Evolutionary conservation across 2,797 vertebrate species (phyloP).

Genomic region (Enoplosus armatus): DNA sequence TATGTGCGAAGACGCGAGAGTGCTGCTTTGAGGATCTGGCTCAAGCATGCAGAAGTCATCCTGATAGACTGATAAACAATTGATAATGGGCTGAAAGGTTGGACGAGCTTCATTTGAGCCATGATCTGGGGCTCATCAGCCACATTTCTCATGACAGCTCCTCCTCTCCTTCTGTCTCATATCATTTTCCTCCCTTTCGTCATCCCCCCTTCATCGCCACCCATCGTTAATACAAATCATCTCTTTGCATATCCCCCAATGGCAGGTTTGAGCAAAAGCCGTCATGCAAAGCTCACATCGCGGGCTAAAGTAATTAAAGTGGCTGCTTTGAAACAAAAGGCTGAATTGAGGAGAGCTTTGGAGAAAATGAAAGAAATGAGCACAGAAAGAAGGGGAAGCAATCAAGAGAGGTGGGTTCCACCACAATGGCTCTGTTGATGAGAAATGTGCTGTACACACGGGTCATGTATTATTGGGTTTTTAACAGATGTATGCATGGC

Average conservation of each 20-base stretch:
- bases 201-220: constrained; percentile 63
- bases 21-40: background rate
- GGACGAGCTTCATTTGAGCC: constrained; percentile 66
- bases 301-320: constrained; percentile 78
- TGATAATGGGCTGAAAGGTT: constrained; percentile 55
- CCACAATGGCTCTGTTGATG: constrained; percentile 76
- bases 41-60: constrained; percentile 33
- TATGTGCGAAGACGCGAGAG: constrained; percentile 2
- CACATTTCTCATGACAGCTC: constrained; percentile 70
- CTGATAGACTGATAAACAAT: constrained; percentile 55
- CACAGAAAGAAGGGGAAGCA: constrained; percentile 55
- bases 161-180: constrained; percentile 73
- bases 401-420: constrained; percentile 74
- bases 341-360: constrained; percentile 60
- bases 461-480: constrained; percentile 66
- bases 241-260: constrained; percentile 67
- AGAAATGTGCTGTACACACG: constrained; percentile 69
- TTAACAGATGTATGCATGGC: constrained; percentile 54
- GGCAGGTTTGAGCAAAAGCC: constrained; percentile 70
- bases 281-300: constrained; percentile 69
- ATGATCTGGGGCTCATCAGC: constrained; percentile 69
- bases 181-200: constrained; percentile 72
- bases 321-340: constrained; percentile 78
- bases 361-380: constrained; percentile 73
- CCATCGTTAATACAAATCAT: constrained; percentile 84